A percentile compares a stretch with the other conserved stretches of the same genome.
Conservation (phyloP, 2,113 vertebrate genomes). For the Apaloderma vittatum region DNA sequence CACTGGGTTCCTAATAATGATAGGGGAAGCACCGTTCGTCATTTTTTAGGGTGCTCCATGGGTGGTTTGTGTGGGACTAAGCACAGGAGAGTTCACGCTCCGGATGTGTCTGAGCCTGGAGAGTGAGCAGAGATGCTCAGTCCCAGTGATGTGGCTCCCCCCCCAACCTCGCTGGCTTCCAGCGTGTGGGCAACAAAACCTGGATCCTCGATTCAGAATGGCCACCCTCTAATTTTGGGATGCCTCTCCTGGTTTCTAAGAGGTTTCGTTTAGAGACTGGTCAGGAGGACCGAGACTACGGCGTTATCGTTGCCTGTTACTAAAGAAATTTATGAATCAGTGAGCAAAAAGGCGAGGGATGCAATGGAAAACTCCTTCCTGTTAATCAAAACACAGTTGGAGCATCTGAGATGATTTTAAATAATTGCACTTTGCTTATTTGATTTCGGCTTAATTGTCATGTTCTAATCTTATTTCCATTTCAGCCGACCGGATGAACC, state of each 20-base stretch:
- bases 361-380: conserved; percentile 52
- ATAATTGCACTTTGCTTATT: conserved; percentile 63
- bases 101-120: background rate
- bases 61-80: background rate
- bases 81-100: background rate
- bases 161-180: too few species aligned
- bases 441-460: conserved; percentile 63
- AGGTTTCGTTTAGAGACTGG: background rate
- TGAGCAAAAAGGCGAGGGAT: background rate
- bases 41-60: background rate
- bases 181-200: accelerated
- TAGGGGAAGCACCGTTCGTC: background rate
- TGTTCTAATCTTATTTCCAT: conserved; percentile 50
- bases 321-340: background rate
- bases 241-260: background rate
- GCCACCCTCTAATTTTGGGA: background rate
- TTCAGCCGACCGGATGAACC: conserved; percentile 93
- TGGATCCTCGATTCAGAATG: background rate
- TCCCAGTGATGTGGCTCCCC: background rate
- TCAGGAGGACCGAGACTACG: background rate
- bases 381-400: conserved; percentile 53
- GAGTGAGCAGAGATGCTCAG: background rate
- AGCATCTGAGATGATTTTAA: conserved; percentile 48
- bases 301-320: background rate
- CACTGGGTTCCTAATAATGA: background rate